These are phyloP conservation scores for Phasia obesa DNA, from an alignment of 2,888 invertebrate genomes.

Conservation along the genomic window DNA sequence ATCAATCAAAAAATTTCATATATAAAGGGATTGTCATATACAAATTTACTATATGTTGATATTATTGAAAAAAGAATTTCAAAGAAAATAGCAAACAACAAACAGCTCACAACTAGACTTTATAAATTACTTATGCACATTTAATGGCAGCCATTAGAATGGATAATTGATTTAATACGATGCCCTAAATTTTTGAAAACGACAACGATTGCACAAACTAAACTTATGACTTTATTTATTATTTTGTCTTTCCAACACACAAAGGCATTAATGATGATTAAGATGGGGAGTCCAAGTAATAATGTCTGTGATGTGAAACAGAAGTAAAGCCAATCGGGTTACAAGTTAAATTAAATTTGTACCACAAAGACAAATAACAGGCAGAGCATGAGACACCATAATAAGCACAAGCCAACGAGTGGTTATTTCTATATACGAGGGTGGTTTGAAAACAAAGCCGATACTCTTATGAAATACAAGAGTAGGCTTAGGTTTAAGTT, in stretches of 20 bases:
- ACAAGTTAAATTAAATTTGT: slow-evolving; percentile 12
- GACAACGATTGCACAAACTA: not conserved
- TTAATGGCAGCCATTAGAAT: slow-evolving; percentile 53
- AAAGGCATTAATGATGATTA: not conserved
- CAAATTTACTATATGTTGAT: not conserved
- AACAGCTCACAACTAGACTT: not conserved
- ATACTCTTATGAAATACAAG: too few species aligned
- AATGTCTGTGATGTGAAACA: slow-evolving; percentile 1
- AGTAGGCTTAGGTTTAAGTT: too few species aligned
- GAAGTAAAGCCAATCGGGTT: slow-evolving; percentile 14
- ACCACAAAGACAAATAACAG: not conserved
- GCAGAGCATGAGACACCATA: not conserved
- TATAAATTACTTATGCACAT: slow-evolving; percentile 45
- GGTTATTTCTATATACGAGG: not conserved
- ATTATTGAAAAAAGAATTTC: not conserved
- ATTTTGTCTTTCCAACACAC: not conserved
- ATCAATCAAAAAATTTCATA: too few species aligned
- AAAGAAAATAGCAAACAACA: not conserved
- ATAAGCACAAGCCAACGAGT: not conserved
- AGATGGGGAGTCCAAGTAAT: not conserved
- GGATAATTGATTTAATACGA: slow-evolving; percentile 57
- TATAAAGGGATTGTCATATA: not conserved
- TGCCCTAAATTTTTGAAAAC: slow-evolving; percentile 38
- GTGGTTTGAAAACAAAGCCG: not conserved
- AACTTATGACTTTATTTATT: not conserved